Evolutionary conservation across 2,797 vertebrate species (phyloP), one percentile per base, ranked within the genome.

Genomic region (Galaxias olidus): DNA sequence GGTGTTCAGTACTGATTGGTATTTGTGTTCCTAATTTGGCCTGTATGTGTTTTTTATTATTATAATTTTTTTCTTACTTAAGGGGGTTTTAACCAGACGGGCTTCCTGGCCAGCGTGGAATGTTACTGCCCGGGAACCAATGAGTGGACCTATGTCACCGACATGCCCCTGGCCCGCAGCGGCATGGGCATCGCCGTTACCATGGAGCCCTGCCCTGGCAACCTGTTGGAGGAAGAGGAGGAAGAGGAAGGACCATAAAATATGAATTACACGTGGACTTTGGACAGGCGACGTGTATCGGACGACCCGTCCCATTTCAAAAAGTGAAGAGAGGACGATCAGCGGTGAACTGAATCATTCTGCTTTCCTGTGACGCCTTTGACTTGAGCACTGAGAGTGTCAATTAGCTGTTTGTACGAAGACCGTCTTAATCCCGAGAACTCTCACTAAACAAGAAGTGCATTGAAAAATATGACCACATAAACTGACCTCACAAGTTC

Each of bases 161-260:
- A 88, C 71, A 93, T 95, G 93, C 83, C 88, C 0, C 12, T 81
- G 0, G 90, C 87, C 11, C 90, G 92, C 66, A 94, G 93, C 51
- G 93, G 94, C 17, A 93, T 94, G 89, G 93, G 93, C 54, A 80
- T 94, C 10, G 89, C 92, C 0, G 93, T 95, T 12, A 95, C 93
- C 77, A 95, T 95, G 94, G 94, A 94, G 81, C 93, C 93, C 7
- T 95, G 94, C 68, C 93, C 92, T 0, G 89, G 91, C 68, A 89
- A 74, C 76, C 82, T 92, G 68, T 73, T 81, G 0, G 86, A 86
- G 0, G 84, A 85, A 17, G 83, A 83, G 0, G 65, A 63, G 15
- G 66, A 49, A 44, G 42, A 58, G 48, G 41, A 65, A 44, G 71
- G 59, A 54, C 53, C 19, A 12, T 82, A 75, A 54, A 68, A 53